Conservation (phyloP, 2,797 vertebrate species). For the Crocidura indochinensis region DNA sequence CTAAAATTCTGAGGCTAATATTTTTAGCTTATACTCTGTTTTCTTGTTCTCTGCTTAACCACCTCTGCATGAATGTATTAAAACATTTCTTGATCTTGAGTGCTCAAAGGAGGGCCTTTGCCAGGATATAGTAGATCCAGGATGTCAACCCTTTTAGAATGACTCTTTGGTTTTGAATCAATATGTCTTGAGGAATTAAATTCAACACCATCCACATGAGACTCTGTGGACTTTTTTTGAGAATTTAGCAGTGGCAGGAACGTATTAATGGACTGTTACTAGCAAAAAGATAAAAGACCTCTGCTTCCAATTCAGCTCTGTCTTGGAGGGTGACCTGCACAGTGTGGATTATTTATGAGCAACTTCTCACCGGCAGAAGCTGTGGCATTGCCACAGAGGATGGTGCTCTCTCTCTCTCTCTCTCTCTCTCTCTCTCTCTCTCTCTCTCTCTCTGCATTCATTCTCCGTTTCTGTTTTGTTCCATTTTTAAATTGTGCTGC, state of each 20-base stretch:
- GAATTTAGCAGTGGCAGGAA: conserved; percentile 1
- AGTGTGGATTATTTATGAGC: neutral
- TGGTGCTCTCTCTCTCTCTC: neutral
- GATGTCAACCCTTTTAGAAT: neutral
- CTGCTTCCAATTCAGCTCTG: neutral
- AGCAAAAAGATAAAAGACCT: neutral
- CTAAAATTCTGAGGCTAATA: neutral
- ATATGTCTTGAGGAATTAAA: conserved; percentile 38
- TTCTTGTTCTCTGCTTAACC: neutral
- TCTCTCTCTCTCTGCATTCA: neutral
- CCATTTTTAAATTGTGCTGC: neutral
- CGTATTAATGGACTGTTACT: conserved; percentile 22
- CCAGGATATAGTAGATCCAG: neutral
- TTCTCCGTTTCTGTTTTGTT: conserved; percentile 3
- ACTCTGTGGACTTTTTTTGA: conserved; percentile 55
- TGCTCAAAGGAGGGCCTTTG: too few relatives aligned
- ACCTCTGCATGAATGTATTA: neutral
- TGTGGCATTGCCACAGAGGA: too few relatives aligned
- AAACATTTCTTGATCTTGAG: neutral
- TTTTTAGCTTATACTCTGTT: neutral
- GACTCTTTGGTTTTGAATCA: conserved; percentile 43
- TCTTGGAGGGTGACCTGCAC: neutral
- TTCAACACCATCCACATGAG: neutral
- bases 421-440: too few relatives aligned
- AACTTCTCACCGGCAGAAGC: neutral